Percentiles rank a stretch among this genome's conserved stretches.
Evolutionary conservation across 2,888 invertebrate genomes (phyloP).

Genomic region (Troilus luridus): DNA sequence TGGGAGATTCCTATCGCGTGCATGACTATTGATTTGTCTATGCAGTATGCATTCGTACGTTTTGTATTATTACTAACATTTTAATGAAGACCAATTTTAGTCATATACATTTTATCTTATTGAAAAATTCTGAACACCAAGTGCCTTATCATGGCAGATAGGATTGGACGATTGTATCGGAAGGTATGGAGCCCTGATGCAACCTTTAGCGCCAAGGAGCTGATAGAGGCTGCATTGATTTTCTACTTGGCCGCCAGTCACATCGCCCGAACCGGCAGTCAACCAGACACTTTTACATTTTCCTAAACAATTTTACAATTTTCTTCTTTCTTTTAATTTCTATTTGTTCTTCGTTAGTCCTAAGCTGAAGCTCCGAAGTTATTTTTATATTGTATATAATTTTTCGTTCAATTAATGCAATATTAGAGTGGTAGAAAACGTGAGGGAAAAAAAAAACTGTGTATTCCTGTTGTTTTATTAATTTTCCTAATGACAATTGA

Average conservation of each 20-base stretch:
- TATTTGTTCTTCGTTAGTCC: not conserved
- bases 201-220: conserved; percentile 33
- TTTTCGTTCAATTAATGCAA: no score
- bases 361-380: not conserved
- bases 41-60: no score
- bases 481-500: no score
- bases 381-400: no score
- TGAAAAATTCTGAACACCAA: not conserved
- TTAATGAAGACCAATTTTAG: no score
- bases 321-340: not conserved
- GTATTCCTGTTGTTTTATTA: no score
- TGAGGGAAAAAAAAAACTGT: no score
- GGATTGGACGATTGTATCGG: not conserved
- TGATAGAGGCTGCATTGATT: conserved; percentile 45
- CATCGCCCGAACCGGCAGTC: not conserved
- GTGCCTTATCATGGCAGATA: not conserved
- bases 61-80: no score
- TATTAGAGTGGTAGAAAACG: no score
- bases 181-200: conserved; percentile 17
- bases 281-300: not conserved
- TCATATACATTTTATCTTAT: no score
- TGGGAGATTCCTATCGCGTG: no score
- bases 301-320: not conserved
- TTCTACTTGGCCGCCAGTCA: conserved; percentile 15
- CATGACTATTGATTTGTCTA: no score